These are phyloP conservation scores for Toxotes chatareus DNA, from an alignment of 2,113 vertebrate species.

Conservation along the genomic window DNA sequence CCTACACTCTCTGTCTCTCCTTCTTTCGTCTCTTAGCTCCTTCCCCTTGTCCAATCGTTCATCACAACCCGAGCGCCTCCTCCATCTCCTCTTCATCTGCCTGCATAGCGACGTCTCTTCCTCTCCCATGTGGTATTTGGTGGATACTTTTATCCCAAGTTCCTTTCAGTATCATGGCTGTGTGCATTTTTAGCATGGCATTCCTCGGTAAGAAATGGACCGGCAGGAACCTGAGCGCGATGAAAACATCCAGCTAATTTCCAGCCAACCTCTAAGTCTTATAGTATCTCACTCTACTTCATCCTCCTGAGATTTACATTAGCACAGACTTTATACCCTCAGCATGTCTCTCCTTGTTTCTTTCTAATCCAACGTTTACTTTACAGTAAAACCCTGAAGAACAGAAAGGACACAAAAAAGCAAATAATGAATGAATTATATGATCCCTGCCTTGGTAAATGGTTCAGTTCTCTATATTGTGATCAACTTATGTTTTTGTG, in stretches of 20 bases:
- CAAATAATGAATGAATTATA: too few relatives aligned
- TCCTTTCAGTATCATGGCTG: constrained; percentile 7
- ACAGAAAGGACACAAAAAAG: too few relatives aligned
- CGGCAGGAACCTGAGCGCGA: neutral
- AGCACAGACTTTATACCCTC: neutral
- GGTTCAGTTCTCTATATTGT: too few relatives aligned
- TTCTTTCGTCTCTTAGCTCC: constrained; percentile 18
- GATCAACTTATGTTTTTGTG: neutral
- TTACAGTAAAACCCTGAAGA: neutral
- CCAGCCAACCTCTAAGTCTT: neutral
- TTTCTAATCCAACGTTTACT: neutral
- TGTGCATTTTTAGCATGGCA: constrained; percentile 19
- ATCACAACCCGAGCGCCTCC: constrained; percentile 45
- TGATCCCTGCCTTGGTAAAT: too few relatives aligned
- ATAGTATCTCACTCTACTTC: neutral
- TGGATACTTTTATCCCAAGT: constrained; percentile 50
- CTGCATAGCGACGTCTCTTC: constrained; percentile 30
- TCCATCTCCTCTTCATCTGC: constrained; percentile 36
- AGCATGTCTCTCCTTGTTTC: neutral
- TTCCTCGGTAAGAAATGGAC: neutral
- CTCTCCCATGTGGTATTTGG: constrained; percentile 27
- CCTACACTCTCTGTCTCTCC: constrained; percentile 36
- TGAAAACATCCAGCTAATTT: constrained; percentile 3
- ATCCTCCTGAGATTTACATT: neutral
- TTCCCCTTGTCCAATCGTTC: constrained; percentile 50